Base-by-base conservation (phyloP, 1,140 invertebrate genomes). In the Pseudoatta argentina region DNA sequence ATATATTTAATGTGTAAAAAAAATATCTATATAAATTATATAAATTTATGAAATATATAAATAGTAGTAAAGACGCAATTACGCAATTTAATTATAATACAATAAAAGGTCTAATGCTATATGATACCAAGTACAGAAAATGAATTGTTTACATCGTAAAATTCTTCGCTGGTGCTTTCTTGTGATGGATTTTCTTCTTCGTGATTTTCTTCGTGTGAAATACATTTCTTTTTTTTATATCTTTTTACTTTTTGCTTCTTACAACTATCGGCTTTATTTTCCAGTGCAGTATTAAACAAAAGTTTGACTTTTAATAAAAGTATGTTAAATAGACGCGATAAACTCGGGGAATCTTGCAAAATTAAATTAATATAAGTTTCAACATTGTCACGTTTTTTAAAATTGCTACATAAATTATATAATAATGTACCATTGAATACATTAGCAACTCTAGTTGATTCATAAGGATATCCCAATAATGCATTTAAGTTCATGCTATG, bases 371-470 rank as follows among this genome's bases (percentile, higher is more conserved):
- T 91, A 91, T 96, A 97, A 48, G 85, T 88, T 30, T 94, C 89
- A 4, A 96, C 93, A 90, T 97, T 94, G 1, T 89, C 69, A 16
- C 96, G 95, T 73, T 94, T 95, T 78, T 95, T 95, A 69, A 97
- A 94, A 89, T 96, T 96, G 67, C 94, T 91, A 88, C 96, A 96
- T 10, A 97, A 94, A 95, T 98, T 98, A 89, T 98, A 98, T 4
- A 97, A 88, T 92, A 98, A 96, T 8, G 97, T 97, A 0, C 97
- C 97, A 94, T 97, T 97, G 87, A 96, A 97, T 67, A 96, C 95
- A 88, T 96, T 95, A 63, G 95, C 95, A 91, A 97, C 95, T 55
- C 94, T 93, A 53, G 95, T 95, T 89, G 94, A 92, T 78, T 94
- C 86, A 88, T 96, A 96, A 0, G 96, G 96, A 86, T 93, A 94